Evolutionary conservation across 2,113 vertebrate species (phyloP), one percentile per base, ranked within the genome.

Genomic region (Melanostigma gelatinosum): DNA sequence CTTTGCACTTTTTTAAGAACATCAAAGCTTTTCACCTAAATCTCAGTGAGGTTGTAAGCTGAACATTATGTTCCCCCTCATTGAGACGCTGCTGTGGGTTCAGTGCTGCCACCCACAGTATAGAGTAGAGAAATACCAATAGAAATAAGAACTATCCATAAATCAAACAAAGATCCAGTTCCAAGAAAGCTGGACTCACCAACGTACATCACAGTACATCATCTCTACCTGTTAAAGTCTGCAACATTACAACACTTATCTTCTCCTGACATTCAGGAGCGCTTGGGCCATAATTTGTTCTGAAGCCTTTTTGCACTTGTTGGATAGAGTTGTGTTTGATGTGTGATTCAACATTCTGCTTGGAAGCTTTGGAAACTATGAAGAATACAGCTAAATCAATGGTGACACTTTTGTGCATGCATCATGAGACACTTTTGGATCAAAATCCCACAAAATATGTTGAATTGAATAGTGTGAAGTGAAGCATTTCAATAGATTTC

Each of bases 101-200:
- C 72, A 75, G n/a, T 52, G 72, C 60, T 63, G 32, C 34, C 58
- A 75, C 44, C 46, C 60, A 40, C 60, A 27, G 32, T 27, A 8
- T 29, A 22, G 27, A 40, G n/a, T 9, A 27, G 22, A 63, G 6
- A 40, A 75, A 52, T 5, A 48, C 1, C 44, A 24, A 10, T 5
- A 48, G 2, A 60, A 24, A 10, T 2, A 36, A 48, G 18, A 62
- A 73, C 8, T 34, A 6, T 13, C 18, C 42, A 36, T 62, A 4
- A n/a, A 62, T 42, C 36, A 27, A 34, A 76, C 62, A 66, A 6
- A 65, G 34, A 65, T 64, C 32, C 57, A 64, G 20, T 52, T 52
- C 50, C 20, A 27, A 64, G 12, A 75, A 54, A 40, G 34, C 15
- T 65, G 9, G 11, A 65, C 15, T 52, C 22, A 18, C 3, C 3